Conservation (phyloP, 2,888 invertebrate species). For the Escarpia spicata region DNA sequence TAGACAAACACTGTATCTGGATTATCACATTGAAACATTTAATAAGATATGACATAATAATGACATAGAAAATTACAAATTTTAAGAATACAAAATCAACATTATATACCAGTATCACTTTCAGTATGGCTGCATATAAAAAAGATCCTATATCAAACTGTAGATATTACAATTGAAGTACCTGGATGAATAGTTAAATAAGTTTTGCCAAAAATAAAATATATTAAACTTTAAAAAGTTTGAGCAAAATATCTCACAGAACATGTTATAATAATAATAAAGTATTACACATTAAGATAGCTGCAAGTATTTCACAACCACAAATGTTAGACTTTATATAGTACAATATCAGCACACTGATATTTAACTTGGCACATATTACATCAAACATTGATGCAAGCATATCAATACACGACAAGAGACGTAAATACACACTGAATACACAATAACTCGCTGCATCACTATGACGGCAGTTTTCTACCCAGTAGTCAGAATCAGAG, state of each 20-base stretch:
- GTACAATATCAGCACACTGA: not conserved
- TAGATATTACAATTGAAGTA: not conserved
- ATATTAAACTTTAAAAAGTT: not conserved
- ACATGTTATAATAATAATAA: not conserved
- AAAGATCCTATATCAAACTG: conserved; percentile 1
- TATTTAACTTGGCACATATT: not conserved
- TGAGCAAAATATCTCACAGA: conserved; percentile 1
- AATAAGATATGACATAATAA: not conserved
- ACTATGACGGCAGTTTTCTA: not conserved
- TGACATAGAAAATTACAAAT: not conserved
- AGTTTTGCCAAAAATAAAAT: not conserved
- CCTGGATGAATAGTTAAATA: not conserved
- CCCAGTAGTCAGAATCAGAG: not conserved
- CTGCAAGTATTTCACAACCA: not conserved
- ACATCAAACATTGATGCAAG: not conserved
- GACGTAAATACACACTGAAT: not conserved
- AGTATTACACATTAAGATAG: not conserved
- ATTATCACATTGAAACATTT: not conserved
- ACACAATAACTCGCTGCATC: not conserved
- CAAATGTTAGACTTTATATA: not conserved
- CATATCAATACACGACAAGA: not conserved
- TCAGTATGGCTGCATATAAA: not conserved
- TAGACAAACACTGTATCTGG: not conserved
- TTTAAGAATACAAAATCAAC: not conserved
- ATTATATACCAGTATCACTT: not conserved